These are phyloP conservation scores for Cololabis saira DNA, from an alignment of 2,113 vertebrate species.

Conservation along the genomic window DNA sequence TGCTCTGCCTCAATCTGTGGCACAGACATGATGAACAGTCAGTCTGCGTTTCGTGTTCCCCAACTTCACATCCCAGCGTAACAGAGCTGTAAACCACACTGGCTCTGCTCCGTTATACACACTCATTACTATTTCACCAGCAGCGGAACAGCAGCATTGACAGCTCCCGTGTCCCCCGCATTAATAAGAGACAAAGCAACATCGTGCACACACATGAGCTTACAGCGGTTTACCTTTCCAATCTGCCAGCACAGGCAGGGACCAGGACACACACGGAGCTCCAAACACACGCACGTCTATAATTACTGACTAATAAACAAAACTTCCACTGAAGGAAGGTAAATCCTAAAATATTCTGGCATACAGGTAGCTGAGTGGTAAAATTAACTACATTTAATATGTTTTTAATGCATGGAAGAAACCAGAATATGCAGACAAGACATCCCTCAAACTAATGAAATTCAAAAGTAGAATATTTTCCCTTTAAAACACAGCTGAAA, in stretches of 20 bases:
- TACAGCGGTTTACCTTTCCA: constrained; percentile 68
- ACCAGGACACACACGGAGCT: constrained; percentile 14
- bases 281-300: constrained; percentile 18
- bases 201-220: constrained; percentile 40
- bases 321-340: background rate
- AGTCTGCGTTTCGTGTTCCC: constrained; percentile 18
- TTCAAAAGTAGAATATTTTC: too few species aligned
- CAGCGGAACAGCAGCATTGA: constrained; percentile 77
- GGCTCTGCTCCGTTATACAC: constrained; percentile 69
- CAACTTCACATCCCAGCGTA: constrained; percentile 20
- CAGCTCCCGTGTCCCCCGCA: constrained; percentile 79
- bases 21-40: constrained; percentile 30
- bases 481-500: too few species aligned
- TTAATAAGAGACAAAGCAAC: constrained; percentile 76
- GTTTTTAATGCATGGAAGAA: too few species aligned
- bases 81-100: constrained; percentile 74
- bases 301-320: constrained; percentile 32
- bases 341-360: background rate
- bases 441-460: too few species aligned
- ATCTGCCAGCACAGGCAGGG: constrained; percentile 45
- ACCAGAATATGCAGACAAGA: too few species aligned
- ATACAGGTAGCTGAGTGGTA: too few species aligned
- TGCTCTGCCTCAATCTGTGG: constrained; percentile 17
- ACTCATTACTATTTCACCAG: constrained; percentile 85
- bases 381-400: too few species aligned